These are phyloP conservation scores for Megalopta genalis DNA, from an alignment of 1,140 invertebrate genomes.

Conservation along the genomic window DNA sequence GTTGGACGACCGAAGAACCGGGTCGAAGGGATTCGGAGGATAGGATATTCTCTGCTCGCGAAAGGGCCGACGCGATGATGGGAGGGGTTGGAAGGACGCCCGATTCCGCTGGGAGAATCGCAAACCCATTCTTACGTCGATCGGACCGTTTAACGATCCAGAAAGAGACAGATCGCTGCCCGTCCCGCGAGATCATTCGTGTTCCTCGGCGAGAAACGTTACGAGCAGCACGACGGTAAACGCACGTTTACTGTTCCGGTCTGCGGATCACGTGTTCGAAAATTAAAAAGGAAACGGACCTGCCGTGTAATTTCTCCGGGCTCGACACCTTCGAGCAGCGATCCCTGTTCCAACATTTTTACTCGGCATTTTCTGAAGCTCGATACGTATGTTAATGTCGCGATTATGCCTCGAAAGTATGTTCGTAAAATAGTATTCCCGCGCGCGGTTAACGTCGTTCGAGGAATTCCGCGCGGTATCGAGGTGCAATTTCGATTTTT, in stretches of 20 bases:
- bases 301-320: too few relatives aligned
- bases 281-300: background rate
- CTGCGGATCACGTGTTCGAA: background rate
- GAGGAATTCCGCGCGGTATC: too few relatives aligned
- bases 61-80: background rate
- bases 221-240: slow-evolving; percentile 32
- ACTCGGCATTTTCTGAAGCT: too few relatives aligned
- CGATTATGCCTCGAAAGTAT: too few relatives aligned
- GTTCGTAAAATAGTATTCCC: too few relatives aligned
- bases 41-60: background rate
- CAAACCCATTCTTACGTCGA: slow-evolving; percentile 52
- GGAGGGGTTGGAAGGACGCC: too few relatives aligned
- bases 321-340: too few relatives aligned
- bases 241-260: slow-evolving; percentile 1
- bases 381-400: too few relatives aligned
- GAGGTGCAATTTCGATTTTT: too few relatives aligned
- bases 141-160: slow-evolving; percentile 48
- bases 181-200: background rate
- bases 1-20: background rate
- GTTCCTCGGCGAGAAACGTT: slow-evolving; percentile 18
- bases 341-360: too few relatives aligned
- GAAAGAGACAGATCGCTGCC: too few relatives aligned
- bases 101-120: slow-evolving; percentile 38
- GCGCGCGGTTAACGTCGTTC: too few relatives aligned
- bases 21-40: background rate